Evolutionary conservation across 2,888 invertebrate genomes (phyloP), one percentile per base, ranked within the genome.

Genomic region (Helleia helle): DNA sequence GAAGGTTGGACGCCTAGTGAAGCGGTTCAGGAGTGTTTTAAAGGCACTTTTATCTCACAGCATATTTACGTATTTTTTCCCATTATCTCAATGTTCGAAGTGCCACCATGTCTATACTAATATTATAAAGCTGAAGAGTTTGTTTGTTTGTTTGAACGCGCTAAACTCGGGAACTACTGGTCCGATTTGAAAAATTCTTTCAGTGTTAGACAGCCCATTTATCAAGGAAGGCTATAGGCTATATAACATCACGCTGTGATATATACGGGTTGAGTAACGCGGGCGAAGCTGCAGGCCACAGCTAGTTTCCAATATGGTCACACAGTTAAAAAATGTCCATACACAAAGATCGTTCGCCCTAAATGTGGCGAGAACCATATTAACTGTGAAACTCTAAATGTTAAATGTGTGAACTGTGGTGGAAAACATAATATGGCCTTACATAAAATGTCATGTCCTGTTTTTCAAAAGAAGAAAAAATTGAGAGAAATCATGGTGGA

Each of bases 391-490:
- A 49, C 45, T 1, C 25, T n/a, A 15, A 13, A 1, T 4, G 50
- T 27, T 11, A 44, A 29, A 15, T 52, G 49, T 18, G 28, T 43
- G 6, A 50, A 52, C 25, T 50, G 50, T 29, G 18, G 25, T 0
- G 49, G 48, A 1, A 14, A 28, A 1, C 50, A n/a, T n/a, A n/a
- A 52, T 36, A 50, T 50, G 48, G 44, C 52, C 2, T 24, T 50
- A 18, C 14, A 27, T 2, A 49, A 40, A 40, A 5, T 13, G 1
- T 22, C 22, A 22, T 52, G 52, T 15, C 44, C 50, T 1, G 18
- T 31, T 49, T 39, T 39, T 24, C 3, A 42, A n/a, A 50, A 49
- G 18, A 48, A 52, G 34, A 46, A 43, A 18, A 31, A 18, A 25
- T 6, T 52, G 1, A 36, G 47, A 22, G 40, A 46, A 5, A 17